phyloP scores from a whole-genome alignment of 2,888 invertebrate genomes.

The Andrena marginata region DNA sequence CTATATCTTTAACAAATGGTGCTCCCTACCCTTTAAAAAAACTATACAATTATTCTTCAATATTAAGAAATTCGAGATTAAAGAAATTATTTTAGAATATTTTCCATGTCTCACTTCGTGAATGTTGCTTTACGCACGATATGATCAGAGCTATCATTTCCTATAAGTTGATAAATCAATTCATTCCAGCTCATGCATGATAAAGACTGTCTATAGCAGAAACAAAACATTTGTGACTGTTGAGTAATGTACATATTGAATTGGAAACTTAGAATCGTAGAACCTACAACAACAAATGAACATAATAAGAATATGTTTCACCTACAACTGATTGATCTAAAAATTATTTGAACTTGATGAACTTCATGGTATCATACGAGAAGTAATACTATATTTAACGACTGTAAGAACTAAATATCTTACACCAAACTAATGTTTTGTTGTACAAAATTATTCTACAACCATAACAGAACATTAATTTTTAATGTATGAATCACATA shows the following conservation, averaged over 20 bases:
- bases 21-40: too few species aligned
- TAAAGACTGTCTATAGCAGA: neutral
- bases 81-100: too few species aligned
- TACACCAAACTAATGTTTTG: too few species aligned
- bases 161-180: neutral
- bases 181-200: neutral
- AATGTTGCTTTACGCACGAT: neutral
- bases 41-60: too few species aligned
- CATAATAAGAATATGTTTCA: neutral
- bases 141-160: neutral
- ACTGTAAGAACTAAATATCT: too few species aligned
- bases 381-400: neutral
- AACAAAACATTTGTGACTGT: conserved; percentile 8
- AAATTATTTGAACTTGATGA: neutral
- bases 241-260: neutral
- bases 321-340: neutral
- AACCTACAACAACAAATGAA: neutral
- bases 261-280: neutral
- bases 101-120: too few species aligned
- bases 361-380: neutral
- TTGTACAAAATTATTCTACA: too few species aligned
- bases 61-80: too few species aligned
- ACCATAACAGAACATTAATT: too few species aligned
- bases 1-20: too few species aligned
- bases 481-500: too few species aligned